Conservation (phyloP, 2,113 vertebrate genomes). For the Piaya cayana region DNA sequence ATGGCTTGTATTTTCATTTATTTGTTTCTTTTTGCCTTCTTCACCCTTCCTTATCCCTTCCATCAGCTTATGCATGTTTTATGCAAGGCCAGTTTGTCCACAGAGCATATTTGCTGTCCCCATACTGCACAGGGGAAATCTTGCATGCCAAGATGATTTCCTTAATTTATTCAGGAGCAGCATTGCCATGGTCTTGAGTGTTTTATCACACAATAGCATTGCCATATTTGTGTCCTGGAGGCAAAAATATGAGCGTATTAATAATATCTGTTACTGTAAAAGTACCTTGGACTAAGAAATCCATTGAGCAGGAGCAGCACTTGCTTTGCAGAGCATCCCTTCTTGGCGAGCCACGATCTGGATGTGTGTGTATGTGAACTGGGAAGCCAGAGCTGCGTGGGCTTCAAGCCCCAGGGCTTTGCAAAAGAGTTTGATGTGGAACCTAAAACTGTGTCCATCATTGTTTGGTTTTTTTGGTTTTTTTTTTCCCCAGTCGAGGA, state of each 20-base stretch:
- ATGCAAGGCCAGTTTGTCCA: neutral
- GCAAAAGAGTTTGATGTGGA: neutral
- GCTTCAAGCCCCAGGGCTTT: neutral
- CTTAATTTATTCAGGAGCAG: neutral
- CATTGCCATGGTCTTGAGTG: neutral
- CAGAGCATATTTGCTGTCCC: neutral
- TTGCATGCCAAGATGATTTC: neutral
- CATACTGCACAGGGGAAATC: neutral
- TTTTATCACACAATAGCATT: neutral
- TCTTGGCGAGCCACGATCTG: neutral
- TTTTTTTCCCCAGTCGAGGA: neutral
- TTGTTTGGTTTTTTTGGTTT: neutral
- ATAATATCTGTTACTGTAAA: neutral
- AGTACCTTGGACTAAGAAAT: neutral
- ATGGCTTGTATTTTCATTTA: neutral
- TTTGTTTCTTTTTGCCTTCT: neutral
- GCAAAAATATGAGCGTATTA: neutral
- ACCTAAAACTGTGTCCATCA: neutral
- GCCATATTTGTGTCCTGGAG: neutral
- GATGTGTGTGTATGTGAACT: neutral
- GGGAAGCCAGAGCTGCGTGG: neutral
- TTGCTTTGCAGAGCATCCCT: neutral
- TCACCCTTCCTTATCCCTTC: neutral
- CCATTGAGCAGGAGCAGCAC: neutral
- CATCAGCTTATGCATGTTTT: neutral